Evolutionary conservation across 2,888 invertebrate species (phyloP).

Genomic region (Volucella zonaria): DNA sequence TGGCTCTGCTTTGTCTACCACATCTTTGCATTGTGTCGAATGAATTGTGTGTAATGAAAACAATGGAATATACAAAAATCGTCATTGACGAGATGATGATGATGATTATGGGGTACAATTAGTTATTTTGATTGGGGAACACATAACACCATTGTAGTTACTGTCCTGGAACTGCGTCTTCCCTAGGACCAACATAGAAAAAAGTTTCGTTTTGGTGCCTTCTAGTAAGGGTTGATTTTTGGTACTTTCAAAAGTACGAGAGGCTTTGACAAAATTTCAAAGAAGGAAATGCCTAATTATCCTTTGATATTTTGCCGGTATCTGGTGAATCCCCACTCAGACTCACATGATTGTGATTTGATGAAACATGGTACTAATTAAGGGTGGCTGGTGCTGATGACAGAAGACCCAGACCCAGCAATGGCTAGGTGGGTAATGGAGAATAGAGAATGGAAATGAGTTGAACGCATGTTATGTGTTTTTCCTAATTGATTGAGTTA

Average conservation of each 20-base stretch:
- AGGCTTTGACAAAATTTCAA: constrained; percentile 44
- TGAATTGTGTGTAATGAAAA: constrained; percentile 61
- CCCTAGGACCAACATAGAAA: constrained; percentile 35
- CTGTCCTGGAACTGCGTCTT: constrained; percentile 58
- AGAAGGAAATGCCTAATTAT: constrained; percentile 66
- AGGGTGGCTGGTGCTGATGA: constrained; percentile 36
- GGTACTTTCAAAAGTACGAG: constrained; percentile 47
- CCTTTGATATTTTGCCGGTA: constrained; percentile 31
- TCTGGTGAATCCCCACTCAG: constrained; percentile 31
- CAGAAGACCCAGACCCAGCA: too few species aligned
- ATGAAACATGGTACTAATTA: constrained; percentile 69
- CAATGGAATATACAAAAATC: constrained; percentile 67
- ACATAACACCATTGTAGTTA: constrained; percentile 14
- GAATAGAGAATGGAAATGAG: constrained; percentile 50
- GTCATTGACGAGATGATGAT: constrained; percentile 66
- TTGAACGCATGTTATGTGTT: constrained; percentile 65
- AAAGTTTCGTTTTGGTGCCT: neutral
- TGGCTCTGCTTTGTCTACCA: constrained; percentile 25
- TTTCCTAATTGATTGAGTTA: constrained; percentile 67
- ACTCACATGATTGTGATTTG: constrained; percentile 61
- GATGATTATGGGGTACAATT: constrained; percentile 68
- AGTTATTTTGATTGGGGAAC: constrained; percentile 65
- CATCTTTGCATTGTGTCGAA: constrained; percentile 61
- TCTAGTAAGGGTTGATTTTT: constrained; percentile 46
- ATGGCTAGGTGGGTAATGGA: neutral